Evolutionary conservation across 92 coral and sea anemone species (phyloP).

Genomic region (Epizoanthus stellaris): DNA sequence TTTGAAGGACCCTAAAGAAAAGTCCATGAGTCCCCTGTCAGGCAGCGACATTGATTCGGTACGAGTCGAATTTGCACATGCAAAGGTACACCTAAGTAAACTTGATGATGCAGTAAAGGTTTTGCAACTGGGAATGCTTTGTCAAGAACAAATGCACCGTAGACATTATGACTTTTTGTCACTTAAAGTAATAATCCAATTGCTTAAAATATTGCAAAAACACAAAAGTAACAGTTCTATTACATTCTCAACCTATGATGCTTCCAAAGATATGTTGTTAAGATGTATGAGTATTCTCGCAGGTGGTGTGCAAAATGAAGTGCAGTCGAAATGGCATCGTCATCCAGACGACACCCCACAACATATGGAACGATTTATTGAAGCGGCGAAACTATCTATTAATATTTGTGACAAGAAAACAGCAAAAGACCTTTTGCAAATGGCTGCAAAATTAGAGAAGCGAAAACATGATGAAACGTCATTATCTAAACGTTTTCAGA

Average conservation of each 20-base stretch:
- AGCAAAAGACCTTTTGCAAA: neutral
- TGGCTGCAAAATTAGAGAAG: neutral
- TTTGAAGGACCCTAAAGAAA: neutral
- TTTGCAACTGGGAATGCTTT: neutral
- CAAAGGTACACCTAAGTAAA: neutral
- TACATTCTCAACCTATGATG: neutral
- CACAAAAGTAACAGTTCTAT: no score
- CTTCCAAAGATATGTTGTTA: no score
- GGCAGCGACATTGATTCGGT: neutral
- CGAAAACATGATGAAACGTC: neutral
- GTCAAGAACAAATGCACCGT: neutral
- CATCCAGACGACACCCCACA: neutral
- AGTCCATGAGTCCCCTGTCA: neutral
- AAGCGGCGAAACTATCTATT: neutral
- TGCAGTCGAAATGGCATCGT: neutral
- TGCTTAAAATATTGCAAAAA: neutral
- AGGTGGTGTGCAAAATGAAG: neutral
- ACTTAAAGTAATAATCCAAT: neutral
- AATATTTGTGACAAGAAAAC: neutral
- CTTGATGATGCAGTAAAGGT: neutral
- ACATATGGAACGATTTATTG: neutral
- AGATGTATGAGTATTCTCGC: no score
- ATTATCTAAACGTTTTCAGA: neutral
- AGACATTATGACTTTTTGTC: neutral
- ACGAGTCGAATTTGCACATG: neutral